A percentile compares a stretch with the other conserved stretches of the same genome.
Evolutionary conservation across 2,797 vertebrate genomes (phyloP).

Genomic region (Cyprinodon diabolis): DNA sequence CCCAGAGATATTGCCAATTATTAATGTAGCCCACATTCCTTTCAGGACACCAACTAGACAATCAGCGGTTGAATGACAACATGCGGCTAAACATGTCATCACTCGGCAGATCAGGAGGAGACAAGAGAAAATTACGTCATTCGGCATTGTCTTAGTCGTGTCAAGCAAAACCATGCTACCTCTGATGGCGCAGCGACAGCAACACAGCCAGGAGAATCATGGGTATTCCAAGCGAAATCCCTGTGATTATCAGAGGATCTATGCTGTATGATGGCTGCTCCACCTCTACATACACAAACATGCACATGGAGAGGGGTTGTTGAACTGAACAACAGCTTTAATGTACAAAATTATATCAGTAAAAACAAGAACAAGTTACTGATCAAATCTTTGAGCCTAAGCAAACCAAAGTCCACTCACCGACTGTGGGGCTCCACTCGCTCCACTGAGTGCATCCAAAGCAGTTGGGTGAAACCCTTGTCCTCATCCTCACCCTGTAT

Average conservation of each 20-base stretch:
- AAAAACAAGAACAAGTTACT: background rate
- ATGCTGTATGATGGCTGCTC: background rate
- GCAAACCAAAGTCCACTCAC: slow-evolving; percentile 49
- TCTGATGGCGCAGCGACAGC: slow-evolving; percentile 59
- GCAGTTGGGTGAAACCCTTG: rapidly evolving
- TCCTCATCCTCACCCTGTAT: slow-evolving; percentile 58
- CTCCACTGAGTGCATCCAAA: slow-evolving; percentile 26
- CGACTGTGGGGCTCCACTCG: slow-evolving; percentile 56
- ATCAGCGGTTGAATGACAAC: too few species aligned
- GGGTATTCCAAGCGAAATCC: slow-evolving; percentile 64
- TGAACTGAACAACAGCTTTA: background rate
- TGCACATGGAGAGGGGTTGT: background rate
- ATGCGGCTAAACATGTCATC: too few species aligned
- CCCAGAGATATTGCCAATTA: too few species aligned
- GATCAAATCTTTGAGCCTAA: background rate
- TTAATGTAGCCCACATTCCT: too few species aligned
- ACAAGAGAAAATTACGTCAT: too few species aligned
- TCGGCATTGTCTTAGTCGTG: background rate
- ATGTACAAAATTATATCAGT: background rate
- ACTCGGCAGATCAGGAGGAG: too few species aligned
- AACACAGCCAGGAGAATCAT: slow-evolving; percentile 70
- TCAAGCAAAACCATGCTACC: slow-evolving; percentile 39
- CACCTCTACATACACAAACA: slow-evolving; percentile 38
- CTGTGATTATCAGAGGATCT: slow-evolving; percentile 31
- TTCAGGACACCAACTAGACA: too few species aligned